Percentiles rank a stretch among this genome's conserved stretches.
These are phyloP conservation scores for Globodera ellingtonae DNA, from an alignment of 1,140 invertebrate species.

Conservation along the genomic window DNA sequence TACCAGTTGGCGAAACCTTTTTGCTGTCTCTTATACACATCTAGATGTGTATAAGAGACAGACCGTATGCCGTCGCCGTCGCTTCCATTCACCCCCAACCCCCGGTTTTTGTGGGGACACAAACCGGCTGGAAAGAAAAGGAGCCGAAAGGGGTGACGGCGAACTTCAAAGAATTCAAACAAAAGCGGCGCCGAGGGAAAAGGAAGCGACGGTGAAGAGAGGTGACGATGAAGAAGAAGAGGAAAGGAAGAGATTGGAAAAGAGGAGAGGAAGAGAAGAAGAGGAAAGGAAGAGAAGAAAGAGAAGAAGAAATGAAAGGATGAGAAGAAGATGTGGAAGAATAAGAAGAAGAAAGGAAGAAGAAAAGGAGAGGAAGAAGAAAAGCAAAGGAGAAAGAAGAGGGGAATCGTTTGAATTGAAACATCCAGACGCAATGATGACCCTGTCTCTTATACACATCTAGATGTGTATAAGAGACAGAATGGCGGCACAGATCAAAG, in stretches of 20 bases:
- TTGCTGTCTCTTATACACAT: no score
- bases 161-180: constrained; percentile 8
- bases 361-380: background rate
- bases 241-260: no score
- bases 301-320: no score
- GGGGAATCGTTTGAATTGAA: background rate
- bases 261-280: no score
- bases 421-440: background rate
- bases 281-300: no score
- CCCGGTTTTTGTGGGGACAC: background rate
- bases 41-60: no score
- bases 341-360: no score
- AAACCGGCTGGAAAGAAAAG: background rate
- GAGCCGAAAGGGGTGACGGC: background rate
- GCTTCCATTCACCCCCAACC: background rate
- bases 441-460: no score
- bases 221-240: background rate
- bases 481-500: constrained; percentile 32
- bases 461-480: no score
- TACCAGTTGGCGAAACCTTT: background rate
- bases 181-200: background rate
- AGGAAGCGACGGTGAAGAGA: background rate
- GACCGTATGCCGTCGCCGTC: constrained; percentile 5
- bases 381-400: background rate
- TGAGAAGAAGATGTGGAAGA: no score